Conservation (phyloP, 2,888 invertebrate genomes). For the Nebria brevicollis region DNA sequence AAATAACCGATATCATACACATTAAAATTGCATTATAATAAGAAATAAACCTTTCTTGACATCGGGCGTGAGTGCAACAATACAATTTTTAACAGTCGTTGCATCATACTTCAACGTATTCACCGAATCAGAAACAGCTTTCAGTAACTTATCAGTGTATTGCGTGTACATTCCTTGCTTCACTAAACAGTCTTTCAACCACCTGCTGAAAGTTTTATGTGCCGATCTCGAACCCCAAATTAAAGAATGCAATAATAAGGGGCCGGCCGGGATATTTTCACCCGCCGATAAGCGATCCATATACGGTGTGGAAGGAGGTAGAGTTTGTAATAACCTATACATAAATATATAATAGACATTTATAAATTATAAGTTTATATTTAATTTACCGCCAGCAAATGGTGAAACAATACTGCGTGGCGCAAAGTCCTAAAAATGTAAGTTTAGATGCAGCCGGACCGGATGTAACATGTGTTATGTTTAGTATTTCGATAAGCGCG, state of each 20-base stretch:
- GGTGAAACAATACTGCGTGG: conserved; percentile 91
- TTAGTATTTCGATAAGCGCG: conserved; percentile 83
- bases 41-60: conserved; percentile 57
- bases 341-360: conserved; percentile 34
- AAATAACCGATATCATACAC: no score
- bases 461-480: conserved; percentile 77
- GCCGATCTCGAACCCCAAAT: conserved; percentile 90
- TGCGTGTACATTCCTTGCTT: conserved; percentile 92
- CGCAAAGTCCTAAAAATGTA: conserved; percentile 76
- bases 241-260: conserved; percentile 81
- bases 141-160: conserved; percentile 76
- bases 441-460: conserved; percentile 59
- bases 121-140: conserved; percentile 77
- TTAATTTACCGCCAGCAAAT: conserved; percentile 78
- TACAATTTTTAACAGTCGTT: conserved; percentile 70
- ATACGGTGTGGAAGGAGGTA: conserved; percentile 90
- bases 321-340: conserved; percentile 78
- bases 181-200: conserved; percentile 91
- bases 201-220: conserved; percentile 85
- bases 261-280: conserved; percentile 73
- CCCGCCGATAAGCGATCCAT: conserved; percentile 81
- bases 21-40: no score
- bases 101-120: conserved; percentile 72
- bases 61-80: conserved; percentile 67
- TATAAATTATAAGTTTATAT: conserved; percentile 30